Evolutionary conservation across 2,113 vertebrate genomes (phyloP).

Genomic region (Tiliqua scincoides): DNA sequence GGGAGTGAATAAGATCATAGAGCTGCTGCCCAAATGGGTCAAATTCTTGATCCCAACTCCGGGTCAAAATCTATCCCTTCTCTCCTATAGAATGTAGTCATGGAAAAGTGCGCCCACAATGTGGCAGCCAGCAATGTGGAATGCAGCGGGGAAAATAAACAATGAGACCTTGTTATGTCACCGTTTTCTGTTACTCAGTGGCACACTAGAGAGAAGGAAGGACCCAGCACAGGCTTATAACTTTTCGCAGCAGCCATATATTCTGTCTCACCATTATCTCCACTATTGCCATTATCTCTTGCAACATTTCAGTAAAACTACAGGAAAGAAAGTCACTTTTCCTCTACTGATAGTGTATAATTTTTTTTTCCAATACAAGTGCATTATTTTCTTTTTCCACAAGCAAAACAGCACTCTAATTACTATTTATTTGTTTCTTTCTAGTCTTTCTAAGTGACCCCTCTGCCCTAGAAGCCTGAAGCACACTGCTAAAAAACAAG

Average conservation of each 20-base stretch:
- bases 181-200: not conserved
- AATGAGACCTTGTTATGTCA: not conserved
- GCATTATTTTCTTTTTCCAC: not conserved
- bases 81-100: too few species aligned
- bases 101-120: too few species aligned
- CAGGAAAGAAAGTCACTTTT: not conserved
- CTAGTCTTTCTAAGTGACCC: not conserved
- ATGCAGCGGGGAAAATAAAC: too few species aligned
- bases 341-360: too few species aligned
- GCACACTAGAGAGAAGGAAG: not conserved
- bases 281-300: not conserved
- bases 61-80: too few species aligned
- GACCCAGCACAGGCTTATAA: not conserved
- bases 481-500: not conserved
- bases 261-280: not conserved
- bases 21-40: not conserved
- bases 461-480: not conserved
- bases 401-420: not conserved
- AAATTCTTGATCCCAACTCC: too few species aligned
- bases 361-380: not conserved
- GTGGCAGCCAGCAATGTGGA: not conserved
- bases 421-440: not conserved
- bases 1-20: not conserved
- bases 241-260: not conserved
- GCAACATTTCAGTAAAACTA: too few species aligned